phyloP scores from a whole-genome alignment of 2,888 invertebrate genomes.

The Drosophila lacicola region DNA sequence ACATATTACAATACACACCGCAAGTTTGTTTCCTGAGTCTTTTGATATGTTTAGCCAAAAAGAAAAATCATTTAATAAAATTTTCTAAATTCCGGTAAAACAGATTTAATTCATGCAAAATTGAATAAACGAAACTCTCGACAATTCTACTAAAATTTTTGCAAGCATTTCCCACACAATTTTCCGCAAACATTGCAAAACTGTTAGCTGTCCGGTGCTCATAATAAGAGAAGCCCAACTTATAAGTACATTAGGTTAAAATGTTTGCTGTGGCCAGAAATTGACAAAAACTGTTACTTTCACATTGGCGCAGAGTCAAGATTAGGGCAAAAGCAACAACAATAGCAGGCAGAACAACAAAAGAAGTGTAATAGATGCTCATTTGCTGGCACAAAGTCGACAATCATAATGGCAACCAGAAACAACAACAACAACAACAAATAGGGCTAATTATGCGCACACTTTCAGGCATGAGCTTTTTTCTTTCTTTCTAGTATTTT shows the following conservation, averaged over 20 bases:
- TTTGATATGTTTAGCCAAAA: conserved; percentile 8
- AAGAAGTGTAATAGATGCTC: conserved; percentile 75
- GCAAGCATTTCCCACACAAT: conserved; percentile 11
- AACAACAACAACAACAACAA: conserved; percentile 52
- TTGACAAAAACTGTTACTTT: conserved; percentile 70
- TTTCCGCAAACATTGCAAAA: background rate
- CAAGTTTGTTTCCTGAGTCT: conserved; percentile 31
- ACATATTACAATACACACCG: background rate
- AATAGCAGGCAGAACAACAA: conserved; percentile 53
- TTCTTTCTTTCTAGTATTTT: conserved; percentile 24
- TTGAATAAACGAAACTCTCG: background rate
- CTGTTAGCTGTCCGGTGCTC: background rate
- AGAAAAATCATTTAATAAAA: background rate
- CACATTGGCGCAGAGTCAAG: conserved; percentile 63
- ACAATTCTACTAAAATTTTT: conserved; percentile 3
- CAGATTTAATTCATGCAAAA: conserved; percentile 6
- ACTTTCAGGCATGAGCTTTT: conserved; percentile 56
- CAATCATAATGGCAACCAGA: conserved; percentile 36
- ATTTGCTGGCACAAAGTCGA: conserved; percentile 63
- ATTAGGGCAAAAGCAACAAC: conserved; percentile 54
- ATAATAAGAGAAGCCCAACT: conserved; percentile 25
- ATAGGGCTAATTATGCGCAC: conserved; percentile 77
- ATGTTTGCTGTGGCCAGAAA: conserved; percentile 17
- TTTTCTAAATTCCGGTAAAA: background rate
- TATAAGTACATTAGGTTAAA: conserved; percentile 19